Base-by-base conservation (phyloP, 2,888 invertebrate species). In the Criorhina ranunculi region DNA sequence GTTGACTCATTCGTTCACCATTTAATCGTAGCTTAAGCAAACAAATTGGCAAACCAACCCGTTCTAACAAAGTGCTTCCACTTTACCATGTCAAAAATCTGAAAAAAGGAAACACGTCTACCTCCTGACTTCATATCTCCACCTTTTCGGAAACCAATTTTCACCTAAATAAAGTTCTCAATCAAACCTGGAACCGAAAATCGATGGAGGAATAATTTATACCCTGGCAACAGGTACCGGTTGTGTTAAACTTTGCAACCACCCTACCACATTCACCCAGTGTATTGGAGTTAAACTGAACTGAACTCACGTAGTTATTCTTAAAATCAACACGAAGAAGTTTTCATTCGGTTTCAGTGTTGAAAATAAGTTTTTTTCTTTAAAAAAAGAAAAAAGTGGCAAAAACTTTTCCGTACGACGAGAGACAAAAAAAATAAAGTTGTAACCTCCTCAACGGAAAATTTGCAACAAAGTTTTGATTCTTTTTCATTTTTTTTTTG, bases 161-260 rank as follows among this genome's bases (percentile, higher is more conserved):
- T 35, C 46, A 24, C 11, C 70, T 2, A 46, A 57, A 70, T 59
- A 46, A 70, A 70, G 70, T 59, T 37, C 70, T 70, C 70, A 70
- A 70, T 59, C 70, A 70, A 69, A 70, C 55, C 42, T 17, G 31
- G 31, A 53, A 42, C 53, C 53, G 33, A 44, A 67, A 57, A 75
- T 75, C 66, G 66, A 75, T 31, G 31, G 66, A 57, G 17, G 17
- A 66, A 31, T 66, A 66, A 44, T 35, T 35, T 15, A 15, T 37
- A 8, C 44, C 62, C 35, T 66, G 35, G 66, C 75, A 75, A 75
- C 75, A 66, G 57, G 66, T 66, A 64, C 0, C 6, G 5, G 31
- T 37, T 5, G 5, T n/a, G 31, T 35, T 24, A 24, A 24, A 24
- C 24, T 24, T 24, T 4, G 24, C 24, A 24, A 1, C 1, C 24